Evolutionary conservation across 2,888 invertebrate genomes (phyloP), one percentile per base, ranked within the genome.

Genomic region (Plagodis pulveraria): DNA sequence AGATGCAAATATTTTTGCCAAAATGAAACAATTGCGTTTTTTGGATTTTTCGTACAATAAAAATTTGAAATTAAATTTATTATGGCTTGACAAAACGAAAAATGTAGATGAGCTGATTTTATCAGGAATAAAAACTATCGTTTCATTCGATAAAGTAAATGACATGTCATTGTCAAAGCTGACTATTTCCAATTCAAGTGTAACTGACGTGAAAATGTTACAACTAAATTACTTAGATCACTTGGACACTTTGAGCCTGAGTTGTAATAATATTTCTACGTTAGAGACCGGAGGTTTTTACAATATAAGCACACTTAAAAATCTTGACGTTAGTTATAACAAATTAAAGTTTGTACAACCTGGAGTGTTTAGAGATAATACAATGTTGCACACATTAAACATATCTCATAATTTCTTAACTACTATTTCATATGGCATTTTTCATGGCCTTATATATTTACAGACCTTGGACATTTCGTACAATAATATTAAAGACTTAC

Each of bases 11-110:
- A 65, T 72, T 6, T 85, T 89, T 58, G 35, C 8, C 0, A 71
- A 70, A 61, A 74, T 78, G 47, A 65, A 52, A 33, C 60, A 78
- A 53, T 72, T 89, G 40, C 57, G 62, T 0, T 40, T 59, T 50
- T 74, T 89, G 49, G 86, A 87, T 73, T 49, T 89, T 8, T 87
- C 89, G 0, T 80, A 69, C 63, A 89, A 89, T 66, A 32, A 58
- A 43, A 71, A 81, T 34, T 66, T 83, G 2, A 62, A 52, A 35
- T 74, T 85, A 9, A 70, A 76, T 38, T 59, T 72, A 33, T 56
- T 65, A 0, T 41, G 73, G 2, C 47, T 87, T 4, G 64, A 63
- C 40, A 63, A 66, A 6, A 62, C 66, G 8, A 69, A 50, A 56
- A 70, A 66, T 38, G 72, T 88, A 48, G 40, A 66, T 5, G 66